Conservation (phyloP, 2,888 invertebrate genomes). For the Mythimna vitellina region DNA sequence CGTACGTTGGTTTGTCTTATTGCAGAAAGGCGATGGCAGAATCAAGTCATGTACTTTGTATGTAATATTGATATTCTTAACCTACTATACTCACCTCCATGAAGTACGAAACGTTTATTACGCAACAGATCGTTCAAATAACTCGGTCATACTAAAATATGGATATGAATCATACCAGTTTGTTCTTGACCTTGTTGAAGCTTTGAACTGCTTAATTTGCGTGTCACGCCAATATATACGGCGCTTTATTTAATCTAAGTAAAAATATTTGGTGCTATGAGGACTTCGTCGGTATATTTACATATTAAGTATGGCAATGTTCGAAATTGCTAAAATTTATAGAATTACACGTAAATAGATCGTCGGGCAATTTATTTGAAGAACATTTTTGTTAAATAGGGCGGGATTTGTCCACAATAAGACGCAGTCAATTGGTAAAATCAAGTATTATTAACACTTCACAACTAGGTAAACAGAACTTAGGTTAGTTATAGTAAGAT, state of each 20-base stretch:
- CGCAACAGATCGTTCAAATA: conserved; percentile 33
- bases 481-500: too few relatives aligned
- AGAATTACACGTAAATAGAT: not conserved
- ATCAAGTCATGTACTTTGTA: not conserved
- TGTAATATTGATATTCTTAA: not conserved
- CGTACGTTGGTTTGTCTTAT: too few relatives aligned
- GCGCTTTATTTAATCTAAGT: conserved; percentile 46
- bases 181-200: conserved; percentile 50
- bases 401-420: too few relatives aligned
- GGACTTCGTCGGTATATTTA: conserved; percentile 13
- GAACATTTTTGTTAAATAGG: too few relatives aligned
- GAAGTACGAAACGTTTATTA: conserved; percentile 19
- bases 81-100: not conserved
- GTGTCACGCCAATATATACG: conserved; percentile 53
- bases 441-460: too few relatives aligned
- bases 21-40: too few relatives aligned
- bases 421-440: too few relatives aligned
- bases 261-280: conserved; percentile 29
- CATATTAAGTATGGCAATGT: conserved; percentile 12
- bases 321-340: conserved; percentile 13
- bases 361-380: too few relatives aligned
- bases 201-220: conserved; percentile 49
- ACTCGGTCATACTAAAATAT: conserved; percentile 22
- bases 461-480: too few relatives aligned
- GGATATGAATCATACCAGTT: conserved; percentile 48